Base-by-base conservation (phyloP, 1,140 invertebrate species). In the Lutraria rhynchaena region DNA sequence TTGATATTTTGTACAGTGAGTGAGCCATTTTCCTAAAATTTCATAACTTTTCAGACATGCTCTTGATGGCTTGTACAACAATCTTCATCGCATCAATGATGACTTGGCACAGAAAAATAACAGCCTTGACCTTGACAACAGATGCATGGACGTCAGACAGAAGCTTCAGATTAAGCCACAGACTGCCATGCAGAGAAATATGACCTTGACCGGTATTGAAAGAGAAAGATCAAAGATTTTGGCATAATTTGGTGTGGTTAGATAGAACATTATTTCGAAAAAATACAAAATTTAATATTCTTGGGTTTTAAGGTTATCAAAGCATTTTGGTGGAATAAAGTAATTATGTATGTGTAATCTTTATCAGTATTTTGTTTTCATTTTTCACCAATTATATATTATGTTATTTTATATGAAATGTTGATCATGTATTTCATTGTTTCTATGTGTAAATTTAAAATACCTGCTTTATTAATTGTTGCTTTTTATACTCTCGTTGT, bases 21-120 rank as follows among this genome's bases (percentile, higher is more conserved):
- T n/a, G n/a, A n/a, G n/a, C n/a, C n/a, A n/a, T n/a, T n/a, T n/a
- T n/a, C n/a, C n/a, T n/a, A n/a, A n/a, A n/a, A n/a, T n/a, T n/a
- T 49, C 24, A 11, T 24, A 15, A 55, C 70, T 63, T 87, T 76
- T 27, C 85, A 93, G 92, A 84, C 92, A 93, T 87, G 90, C 91
- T 49, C 86, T 92, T 78, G 91, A 93, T 85, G 89, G 90, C 53
- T 83, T 93, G 22, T 85, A 93, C 81, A 88, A 92, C 76, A 92
- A 92, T 61, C 86, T 93, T 22, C 90, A 93, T 80, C 83, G 91
- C 31, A 90, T 93, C 65, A 92, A 93, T 81, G 91, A 92, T 86
- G 92, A 93, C 65, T 85, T 93, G 41, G 90, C 89, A 41, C 71
- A 85, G 55, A 93, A 93, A 84, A 91, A 87, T 65, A 90, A 92